Conservation (phyloP, 2,113 vertebrate species). For the Lagopus muta region DNA sequence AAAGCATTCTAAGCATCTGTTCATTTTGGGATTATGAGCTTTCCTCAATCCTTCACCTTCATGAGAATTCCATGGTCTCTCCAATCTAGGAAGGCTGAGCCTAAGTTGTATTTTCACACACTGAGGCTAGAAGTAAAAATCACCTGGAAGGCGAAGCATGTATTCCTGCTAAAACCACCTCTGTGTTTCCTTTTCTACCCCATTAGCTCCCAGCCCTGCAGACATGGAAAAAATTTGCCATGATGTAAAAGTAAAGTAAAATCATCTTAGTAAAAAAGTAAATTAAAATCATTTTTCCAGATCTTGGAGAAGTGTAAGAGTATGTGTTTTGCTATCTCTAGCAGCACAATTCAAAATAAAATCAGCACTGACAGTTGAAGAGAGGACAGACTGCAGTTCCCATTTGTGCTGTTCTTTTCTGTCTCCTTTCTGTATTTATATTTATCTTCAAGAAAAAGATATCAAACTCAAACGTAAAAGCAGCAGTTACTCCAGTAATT, state of each 20-base stretch:
- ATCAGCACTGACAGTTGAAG: accelerated
- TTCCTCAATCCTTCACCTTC: background rate
- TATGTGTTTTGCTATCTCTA: background rate
- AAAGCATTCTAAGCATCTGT: background rate
- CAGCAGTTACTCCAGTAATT: background rate
- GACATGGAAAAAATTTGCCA: background rate
- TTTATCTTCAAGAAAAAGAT: background rate
- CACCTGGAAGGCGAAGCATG: background rate
- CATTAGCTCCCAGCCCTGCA: background rate
- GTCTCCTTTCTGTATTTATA: background rate
- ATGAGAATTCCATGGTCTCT: background rate
- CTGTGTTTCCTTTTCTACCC: background rate
- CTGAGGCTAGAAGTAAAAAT: background rate
- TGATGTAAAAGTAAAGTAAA: background rate
- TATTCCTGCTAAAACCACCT: background rate
- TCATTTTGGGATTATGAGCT: background rate
- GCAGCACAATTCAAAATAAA: background rate
- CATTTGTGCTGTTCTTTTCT: background rate
- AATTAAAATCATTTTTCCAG: background rate
- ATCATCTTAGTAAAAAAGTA: background rate
- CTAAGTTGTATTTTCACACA: background rate
- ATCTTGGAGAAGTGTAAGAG: background rate
- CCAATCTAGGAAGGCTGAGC: background rate
- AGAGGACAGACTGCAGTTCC: background rate
- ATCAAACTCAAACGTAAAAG: background rate